Evolutionary conservation across 2,888 invertebrate genomes (phyloP).

Genomic region (Phasia obesa): DNA sequence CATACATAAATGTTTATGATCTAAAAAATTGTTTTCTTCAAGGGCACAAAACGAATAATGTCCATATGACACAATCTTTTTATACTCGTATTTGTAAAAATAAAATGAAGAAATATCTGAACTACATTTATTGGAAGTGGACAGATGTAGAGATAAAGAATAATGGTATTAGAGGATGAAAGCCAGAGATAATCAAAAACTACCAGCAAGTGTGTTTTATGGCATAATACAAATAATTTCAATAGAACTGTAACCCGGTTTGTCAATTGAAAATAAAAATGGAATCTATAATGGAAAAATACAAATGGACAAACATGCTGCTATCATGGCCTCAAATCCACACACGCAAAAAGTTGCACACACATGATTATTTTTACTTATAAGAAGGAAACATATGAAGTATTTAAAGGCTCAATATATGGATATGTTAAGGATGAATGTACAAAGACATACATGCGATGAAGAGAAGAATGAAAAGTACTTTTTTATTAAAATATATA

Average conservation of each 20-base stretch:
- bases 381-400: constrained; percentile 21
- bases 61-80: constrained; percentile 30
- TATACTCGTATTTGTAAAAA: constrained; percentile 2
- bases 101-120: constrained; percentile 13
- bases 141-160: constrained; percentile 26
- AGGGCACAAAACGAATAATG: constrained; percentile 22
- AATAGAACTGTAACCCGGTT: constrained; percentile 65
- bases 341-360: not conserved
- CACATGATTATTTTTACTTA: constrained; percentile 5
- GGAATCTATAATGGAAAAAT: constrained; percentile 14
- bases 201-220: constrained; percentile 66
- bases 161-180: constrained; percentile 19
- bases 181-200: constrained; percentile 56
- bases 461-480: not conserved
- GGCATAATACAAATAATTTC: constrained; percentile 62
- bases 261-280: constrained; percentile 52
- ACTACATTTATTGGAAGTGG: not conserved
- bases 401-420: not conserved
- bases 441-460: not conserved
- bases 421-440: too few species aligned
- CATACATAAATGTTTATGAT: constrained; percentile 36
- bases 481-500: not conserved
- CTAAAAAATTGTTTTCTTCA: constrained; percentile 22
- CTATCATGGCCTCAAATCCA: not conserved
- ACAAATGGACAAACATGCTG: not conserved